These are phyloP conservation scores for Rhineura floridana DNA, from an alignment of 2,113 vertebrate genomes.

Conservation along the genomic window DNA sequence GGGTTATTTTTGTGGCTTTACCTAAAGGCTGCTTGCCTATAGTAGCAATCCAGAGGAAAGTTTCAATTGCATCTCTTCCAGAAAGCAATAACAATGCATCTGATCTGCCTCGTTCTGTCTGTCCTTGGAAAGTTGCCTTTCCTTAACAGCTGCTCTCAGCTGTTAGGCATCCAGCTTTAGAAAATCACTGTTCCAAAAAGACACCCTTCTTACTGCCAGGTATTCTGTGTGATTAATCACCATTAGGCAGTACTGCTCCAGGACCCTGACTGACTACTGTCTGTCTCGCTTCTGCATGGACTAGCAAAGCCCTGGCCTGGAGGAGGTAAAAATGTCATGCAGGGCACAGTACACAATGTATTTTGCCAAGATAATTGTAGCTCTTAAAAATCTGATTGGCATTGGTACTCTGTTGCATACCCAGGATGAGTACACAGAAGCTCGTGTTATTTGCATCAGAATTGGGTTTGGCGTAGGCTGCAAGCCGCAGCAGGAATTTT, in stretches of 20 bases:
- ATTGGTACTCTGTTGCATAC: slow-evolving; percentile 37
- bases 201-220: slow-evolving; percentile 42
- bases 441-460: slow-evolving; percentile 52
- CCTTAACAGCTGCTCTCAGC: slow-evolving; percentile 14
- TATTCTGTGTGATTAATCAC: slow-evolving; percentile 27
- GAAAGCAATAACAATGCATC: background rate
- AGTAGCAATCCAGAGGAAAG: background rate
- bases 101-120: slow-evolving; percentile 17
- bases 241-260: background rate
- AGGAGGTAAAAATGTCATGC: slow-evolving; percentile 3
- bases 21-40: background rate
- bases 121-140: slow-evolving; percentile 35
- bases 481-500: slow-evolving; percentile 57
- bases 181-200: background rate
- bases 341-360: slow-evolving; percentile 7
- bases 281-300: background rate
- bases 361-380: slow-evolving; percentile 41
- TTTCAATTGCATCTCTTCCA: background rate
- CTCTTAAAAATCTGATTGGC: slow-evolving; percentile 16
- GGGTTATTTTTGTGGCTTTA: background rate
- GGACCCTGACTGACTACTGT: background rate
- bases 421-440: slow-evolving; percentile 42
- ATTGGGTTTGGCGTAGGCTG: slow-evolving; percentile 47
- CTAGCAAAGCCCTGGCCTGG: background rate
- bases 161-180: background rate